Base-by-base conservation (phyloP, 2,113 vertebrate genomes). In the Scatophagus argus region DNA sequence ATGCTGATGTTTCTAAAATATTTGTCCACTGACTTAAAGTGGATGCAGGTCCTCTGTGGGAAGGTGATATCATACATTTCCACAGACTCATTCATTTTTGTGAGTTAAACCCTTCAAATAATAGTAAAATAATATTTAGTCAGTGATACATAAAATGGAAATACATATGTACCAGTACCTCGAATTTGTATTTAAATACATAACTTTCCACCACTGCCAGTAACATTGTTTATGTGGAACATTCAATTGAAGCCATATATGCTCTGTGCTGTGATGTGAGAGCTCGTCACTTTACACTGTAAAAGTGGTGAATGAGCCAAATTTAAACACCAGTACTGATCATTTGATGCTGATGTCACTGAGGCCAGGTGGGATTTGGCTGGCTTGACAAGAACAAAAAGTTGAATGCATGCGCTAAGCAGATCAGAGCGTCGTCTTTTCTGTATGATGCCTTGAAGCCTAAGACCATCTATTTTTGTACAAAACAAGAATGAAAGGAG, bases 381-480 rank as follows among this genome's bases (percentile, higher is more conserved):
- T 74, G 41, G 2, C 17, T 69, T 77, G 68, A 82, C 61, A 75
- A 56, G 29, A 25, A 71, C 16, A 21, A 47, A 39, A 2, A 23
- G 44, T 17, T 31, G 63, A 83, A 77, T 61, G 34, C 43, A 66
- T 59, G 62, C 12, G 0, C 41, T 66, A 31, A 70, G 79, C 17
- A 87, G 43, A 82, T 77, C 74, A 80, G 44, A 62, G 34, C 4
- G 0, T 52, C 1, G 4, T n/a, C 41, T 51, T 59, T 63, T 39
- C 77, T 69, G 10, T 41, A 12, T 59, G 41, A 29, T 43, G 52
- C 60, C 49, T 43, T 69, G 49, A 79, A 85, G 44, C 64, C 19
- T 39, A 39, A 79, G 58, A 80, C 31, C 49, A 43, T 82, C 83
- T 84, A 84, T 89, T 86, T 88, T 84, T 86, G 77, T 9, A 78